A percentile compares a stretch with the other conserved stretches of the same genome.
These are phyloP conservation scores for Haemorhous mexicanus DNA, from an alignment of 2,113 vertebrate genomes.

Conservation along the genomic window DNA sequence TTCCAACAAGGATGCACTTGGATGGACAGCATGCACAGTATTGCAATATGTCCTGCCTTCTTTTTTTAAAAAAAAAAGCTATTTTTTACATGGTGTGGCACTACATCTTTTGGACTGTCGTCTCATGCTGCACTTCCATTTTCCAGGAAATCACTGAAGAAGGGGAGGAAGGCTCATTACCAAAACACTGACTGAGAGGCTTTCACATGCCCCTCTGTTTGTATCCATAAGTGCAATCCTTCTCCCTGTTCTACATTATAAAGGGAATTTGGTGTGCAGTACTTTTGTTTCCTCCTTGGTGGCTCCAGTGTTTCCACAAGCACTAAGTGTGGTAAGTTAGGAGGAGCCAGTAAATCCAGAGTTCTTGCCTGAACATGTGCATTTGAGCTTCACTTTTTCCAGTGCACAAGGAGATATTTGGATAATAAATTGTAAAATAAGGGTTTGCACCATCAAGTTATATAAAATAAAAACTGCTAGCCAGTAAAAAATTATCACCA, in stretches of 20 bases:
- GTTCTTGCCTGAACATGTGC: neutral
- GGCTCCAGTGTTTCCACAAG: neutral
- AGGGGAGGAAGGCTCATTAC: neutral
- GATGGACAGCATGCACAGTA: neutral
- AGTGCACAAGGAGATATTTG: neutral
- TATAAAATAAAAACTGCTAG: neutral
- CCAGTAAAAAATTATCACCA: neutral
- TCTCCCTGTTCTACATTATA: neutral
- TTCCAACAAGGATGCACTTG: slow-evolving; percentile 51
- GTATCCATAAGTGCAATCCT: neutral
- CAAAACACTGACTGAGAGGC: neutral
- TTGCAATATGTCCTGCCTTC: neutral
- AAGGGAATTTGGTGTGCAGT: neutral
- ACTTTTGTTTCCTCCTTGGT: neutral
- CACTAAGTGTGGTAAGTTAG: neutral
- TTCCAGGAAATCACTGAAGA: neutral
- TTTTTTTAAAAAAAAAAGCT: neutral
- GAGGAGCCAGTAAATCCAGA: neutral
- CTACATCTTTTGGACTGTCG: neutral
- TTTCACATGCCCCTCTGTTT: neutral
- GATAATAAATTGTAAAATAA: neutral
- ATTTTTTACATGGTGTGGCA: neutral
- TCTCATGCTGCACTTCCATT: neutral
- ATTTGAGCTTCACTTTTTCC: neutral
- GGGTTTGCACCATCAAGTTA: neutral